Conservation (phyloP, 2,888 invertebrate genomes). For the Apamea epomidion region DNA sequence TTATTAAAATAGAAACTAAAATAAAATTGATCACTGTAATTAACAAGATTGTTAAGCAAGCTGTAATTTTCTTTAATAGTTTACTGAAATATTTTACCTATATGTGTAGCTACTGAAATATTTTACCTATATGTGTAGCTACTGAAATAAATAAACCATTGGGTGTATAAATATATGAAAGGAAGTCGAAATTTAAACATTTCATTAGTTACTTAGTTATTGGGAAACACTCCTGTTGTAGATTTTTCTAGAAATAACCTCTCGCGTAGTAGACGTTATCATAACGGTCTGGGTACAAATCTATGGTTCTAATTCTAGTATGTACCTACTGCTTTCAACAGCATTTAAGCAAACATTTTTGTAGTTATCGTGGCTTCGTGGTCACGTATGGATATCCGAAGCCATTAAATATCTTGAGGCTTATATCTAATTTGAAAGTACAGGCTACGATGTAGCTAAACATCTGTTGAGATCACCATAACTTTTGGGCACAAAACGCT, state of each 20-base stretch:
- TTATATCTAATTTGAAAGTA: background rate
- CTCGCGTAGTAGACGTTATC: background rate
- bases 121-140: constrained; percentile 44
- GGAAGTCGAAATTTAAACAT: constrained; percentile 71
- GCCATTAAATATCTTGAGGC: background rate
- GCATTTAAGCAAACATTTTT: background rate
- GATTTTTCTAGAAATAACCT: constrained; percentile 63
- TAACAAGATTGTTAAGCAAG: constrained; percentile 48
- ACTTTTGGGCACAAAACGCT: background rate
- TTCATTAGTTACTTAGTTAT: constrained; percentile 69
- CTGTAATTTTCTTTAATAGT: constrained; percentile 56
- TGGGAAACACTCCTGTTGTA: constrained; percentile 50
- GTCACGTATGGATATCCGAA: background rate
- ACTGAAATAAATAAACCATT: constrained; percentile 57
- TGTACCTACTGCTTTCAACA: background rate
- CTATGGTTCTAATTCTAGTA: constrained; percentile 9
- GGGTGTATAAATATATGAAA: constrained; percentile 67
- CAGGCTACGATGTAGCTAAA: background rate
- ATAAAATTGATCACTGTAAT: constrained; percentile 46
- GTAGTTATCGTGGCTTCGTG: no score
- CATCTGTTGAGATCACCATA: background rate
- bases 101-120: constrained; percentile 49
- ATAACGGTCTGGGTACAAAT: constrained; percentile 22
- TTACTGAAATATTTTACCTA: constrained; percentile 37
- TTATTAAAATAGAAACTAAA: constrained; percentile 68